These are phyloP conservation scores for Asobara japonica DNA, from an alignment of 1,140 invertebrate species.

Conservation along the genomic window DNA sequence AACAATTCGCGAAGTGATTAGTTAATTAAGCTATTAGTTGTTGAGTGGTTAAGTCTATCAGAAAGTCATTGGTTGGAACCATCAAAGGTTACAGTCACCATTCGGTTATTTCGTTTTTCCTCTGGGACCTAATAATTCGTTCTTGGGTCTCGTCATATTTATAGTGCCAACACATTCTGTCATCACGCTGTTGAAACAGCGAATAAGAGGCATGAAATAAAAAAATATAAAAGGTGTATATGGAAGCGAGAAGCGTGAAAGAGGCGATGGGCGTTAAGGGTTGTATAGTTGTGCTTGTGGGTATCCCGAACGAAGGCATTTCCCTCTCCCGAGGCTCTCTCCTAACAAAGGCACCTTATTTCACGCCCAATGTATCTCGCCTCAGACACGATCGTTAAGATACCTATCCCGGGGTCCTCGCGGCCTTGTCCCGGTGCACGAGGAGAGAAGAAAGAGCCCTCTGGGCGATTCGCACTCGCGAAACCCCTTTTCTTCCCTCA, in stretches of 20 bases:
- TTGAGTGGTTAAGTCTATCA: too few species aligned
- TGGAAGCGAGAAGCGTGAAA: constrained; percentile 21
- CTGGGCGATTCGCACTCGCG: constrained; percentile 17
- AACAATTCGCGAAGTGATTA: too few species aligned
- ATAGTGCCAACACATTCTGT: background rate
- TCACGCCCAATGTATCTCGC: constrained; percentile 55
- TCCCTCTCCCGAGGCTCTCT: constrained; percentile 7
- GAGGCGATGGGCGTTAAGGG: constrained; percentile 27
- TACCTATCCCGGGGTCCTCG: constrained; percentile 50
- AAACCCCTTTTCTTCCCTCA: constrained; percentile 6
- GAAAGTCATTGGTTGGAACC: too few species aligned
- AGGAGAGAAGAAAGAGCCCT: background rate
- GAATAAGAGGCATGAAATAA: background rate
- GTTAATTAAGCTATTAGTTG: too few species aligned
- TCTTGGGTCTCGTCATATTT: too few species aligned
- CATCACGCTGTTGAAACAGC: background rate
- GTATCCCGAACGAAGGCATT: constrained; percentile 15
- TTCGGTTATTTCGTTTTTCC: background rate
- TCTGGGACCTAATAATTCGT: too few species aligned
- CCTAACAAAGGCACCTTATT: constrained; percentile 55
- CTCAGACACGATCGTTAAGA: constrained; percentile 60
- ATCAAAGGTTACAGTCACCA: too few species aligned
- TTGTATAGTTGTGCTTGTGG: background rate
- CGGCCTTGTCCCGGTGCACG: constrained; percentile 23
- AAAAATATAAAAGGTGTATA: constrained; percentile 13